Conservation (phyloP, 2,888 invertebrate species). For the Elysia crispata region DNA sequence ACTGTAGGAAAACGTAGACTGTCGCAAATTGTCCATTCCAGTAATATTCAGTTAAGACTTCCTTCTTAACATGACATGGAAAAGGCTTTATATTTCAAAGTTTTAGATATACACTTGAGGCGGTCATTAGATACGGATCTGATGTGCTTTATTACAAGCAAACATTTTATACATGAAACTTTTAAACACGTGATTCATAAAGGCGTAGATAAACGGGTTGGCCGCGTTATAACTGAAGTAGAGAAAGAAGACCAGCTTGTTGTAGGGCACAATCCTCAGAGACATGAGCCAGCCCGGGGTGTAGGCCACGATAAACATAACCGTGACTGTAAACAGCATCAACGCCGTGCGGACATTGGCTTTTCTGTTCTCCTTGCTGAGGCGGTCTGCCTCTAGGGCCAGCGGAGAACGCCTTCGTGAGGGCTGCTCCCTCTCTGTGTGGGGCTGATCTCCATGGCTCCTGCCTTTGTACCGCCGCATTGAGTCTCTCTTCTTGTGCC, state of each 20-base stretch:
- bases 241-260: constrained; percentile 72
- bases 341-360: constrained; percentile 76
- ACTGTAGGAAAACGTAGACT: too few relatives aligned
- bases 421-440: too few relatives aligned
- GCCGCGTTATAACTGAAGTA: constrained; percentile 77
- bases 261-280: constrained; percentile 63
- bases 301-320: constrained; percentile 75
- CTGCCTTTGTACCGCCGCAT: constrained; percentile 45
- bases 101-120: not conserved
- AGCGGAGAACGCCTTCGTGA: constrained; percentile 11
- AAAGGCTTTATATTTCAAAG: not conserved
- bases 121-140: not conserved
- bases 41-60: too few relatives aligned
- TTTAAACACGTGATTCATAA: constrained; percentile 75
- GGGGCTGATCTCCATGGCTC: not conserved
- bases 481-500: constrained; percentile 46
- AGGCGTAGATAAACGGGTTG: constrained; percentile 77
- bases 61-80: too few relatives aligned
- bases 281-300: constrained; percentile 76
- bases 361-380: constrained; percentile 63
- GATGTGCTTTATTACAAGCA: constrained; percentile 25
- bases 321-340: constrained; percentile 76
- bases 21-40: too few relatives aligned
- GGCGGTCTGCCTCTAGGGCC: constrained; percentile 50
- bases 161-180: constrained; percentile 64